Percentiles rank a stretch among this genome's conserved stretches.
phyloP scores from a whole-genome alignment of 1,140 invertebrate genomes.

The Drosophila arizonae region DNA sequence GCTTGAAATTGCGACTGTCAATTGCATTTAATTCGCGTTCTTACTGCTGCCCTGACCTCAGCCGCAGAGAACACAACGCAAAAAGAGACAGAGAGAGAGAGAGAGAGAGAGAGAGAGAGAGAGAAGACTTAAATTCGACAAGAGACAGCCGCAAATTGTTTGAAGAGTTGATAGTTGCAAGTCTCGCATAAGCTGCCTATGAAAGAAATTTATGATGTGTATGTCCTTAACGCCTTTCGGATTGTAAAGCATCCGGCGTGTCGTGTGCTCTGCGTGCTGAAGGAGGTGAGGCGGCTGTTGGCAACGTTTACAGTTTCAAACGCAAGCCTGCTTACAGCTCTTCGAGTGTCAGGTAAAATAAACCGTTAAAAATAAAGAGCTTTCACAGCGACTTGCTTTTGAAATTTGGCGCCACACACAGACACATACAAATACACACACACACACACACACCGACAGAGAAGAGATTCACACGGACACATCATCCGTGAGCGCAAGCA shows the following conservation, averaged over 20 bases:
- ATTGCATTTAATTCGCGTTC: slow-evolving; percentile 77
- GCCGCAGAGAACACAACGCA: slow-evolving; percentile 17
- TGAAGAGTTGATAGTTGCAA: slow-evolving; percentile 1
- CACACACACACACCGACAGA: slow-evolving; percentile 2
- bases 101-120: background rate
- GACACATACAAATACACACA: slow-evolving; percentile 13
- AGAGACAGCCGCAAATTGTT: slow-evolving; percentile 17
- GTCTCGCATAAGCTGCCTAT: background rate
- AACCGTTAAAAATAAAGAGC: slow-evolving; percentile 69
- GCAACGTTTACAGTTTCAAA: slow-evolving; percentile 71
- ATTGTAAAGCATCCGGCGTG: slow-evolving; percentile 41
- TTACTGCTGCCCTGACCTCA: slow-evolving; percentile 68
- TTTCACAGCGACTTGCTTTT: slow-evolving; percentile 66
- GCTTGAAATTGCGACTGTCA: slow-evolving; percentile 80
- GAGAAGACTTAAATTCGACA: slow-evolving; percentile 12
- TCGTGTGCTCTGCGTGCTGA: slow-evolving; percentile 29
- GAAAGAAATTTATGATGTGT: slow-evolving; percentile 12
- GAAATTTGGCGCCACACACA: slow-evolving; percentile 72
- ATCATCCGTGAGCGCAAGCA: slow-evolving; percentile 49
- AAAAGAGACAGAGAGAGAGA: background rate
- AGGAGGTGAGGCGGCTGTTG: slow-evolving; percentile 46
- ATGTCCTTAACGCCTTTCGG: slow-evolving; percentile 17
- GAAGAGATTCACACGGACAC: slow-evolving; percentile 11
- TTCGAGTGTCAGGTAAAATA: slow-evolving; percentile 67
- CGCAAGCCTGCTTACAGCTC: slow-evolving; percentile 23